Evolutionary conservation across 2,113 vertebrate genomes (phyloP).

Genomic region (Camarhynchus parvulus): DNA sequence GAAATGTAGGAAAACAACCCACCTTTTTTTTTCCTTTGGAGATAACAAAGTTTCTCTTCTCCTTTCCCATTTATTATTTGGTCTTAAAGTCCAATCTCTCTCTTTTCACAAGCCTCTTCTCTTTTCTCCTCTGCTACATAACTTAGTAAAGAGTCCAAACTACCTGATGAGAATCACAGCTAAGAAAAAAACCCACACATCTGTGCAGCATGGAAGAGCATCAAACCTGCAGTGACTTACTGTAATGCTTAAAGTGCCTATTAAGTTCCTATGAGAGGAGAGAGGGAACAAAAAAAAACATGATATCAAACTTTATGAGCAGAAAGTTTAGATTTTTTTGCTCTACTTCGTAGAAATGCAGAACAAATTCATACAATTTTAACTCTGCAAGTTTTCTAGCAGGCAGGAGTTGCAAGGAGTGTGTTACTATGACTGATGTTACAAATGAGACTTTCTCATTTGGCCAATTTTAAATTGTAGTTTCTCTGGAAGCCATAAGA

Average conservation of each 20-base stretch:
- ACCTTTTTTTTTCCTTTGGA: neutral
- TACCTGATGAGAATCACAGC: conserved; percentile 27
- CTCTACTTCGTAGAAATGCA: neutral
- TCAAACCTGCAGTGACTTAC: neutral
- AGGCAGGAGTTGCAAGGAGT: neutral
- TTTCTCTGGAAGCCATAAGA: neutral
- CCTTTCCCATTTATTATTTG: neutral
- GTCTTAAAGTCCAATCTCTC: neutral
- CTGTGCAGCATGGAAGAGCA: neutral
- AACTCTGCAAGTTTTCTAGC: neutral
- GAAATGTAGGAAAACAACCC: neutral
- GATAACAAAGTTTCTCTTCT: neutral
- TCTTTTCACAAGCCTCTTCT: neutral
- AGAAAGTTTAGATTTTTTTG: neutral
- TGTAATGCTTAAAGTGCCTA: neutral
- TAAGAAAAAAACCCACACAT: neutral
- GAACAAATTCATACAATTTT: neutral
- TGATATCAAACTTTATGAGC: neutral
- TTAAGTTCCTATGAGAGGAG: neutral
- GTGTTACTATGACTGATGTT: neutral
- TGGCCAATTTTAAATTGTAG: neutral
- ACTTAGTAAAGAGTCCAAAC: neutral
- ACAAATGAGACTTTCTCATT: neutral
- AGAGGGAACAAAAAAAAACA: neutral
- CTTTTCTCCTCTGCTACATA: neutral